These are phyloP conservation scores for Campoletis raptor DNA, from an alignment of 2,888 invertebrate genomes.

Conservation along the genomic window DNA sequence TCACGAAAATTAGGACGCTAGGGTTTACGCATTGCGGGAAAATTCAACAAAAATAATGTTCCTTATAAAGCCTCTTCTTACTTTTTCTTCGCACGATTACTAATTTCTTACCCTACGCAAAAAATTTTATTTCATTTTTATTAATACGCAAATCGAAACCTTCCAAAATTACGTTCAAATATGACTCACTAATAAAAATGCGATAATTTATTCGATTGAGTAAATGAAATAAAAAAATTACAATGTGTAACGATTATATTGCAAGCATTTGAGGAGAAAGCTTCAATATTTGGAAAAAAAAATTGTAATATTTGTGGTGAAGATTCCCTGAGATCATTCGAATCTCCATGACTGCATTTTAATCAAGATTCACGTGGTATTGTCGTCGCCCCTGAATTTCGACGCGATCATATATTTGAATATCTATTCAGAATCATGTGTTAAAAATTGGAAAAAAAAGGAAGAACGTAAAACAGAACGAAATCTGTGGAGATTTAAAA, in stretches of 20 bases:
- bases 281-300: neutral
- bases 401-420: neutral
- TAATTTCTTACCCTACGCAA: neutral
- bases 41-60: slow-evolving; percentile 2
- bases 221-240: neutral
- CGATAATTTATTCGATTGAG: neutral
- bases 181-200: neutral
- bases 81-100: neutral
- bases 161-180: neutral
- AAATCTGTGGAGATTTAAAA: slow-evolving; percentile 14
- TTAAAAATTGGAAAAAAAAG: neutral
- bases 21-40: slow-evolving; percentile 20
- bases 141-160: neutral
- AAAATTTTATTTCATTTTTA: neutral
- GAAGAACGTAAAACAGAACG: neutral
- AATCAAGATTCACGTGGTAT: slow-evolving; percentile 7
- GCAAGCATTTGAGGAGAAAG: neutral
- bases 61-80: neutral
- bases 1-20: slow-evolving; percentile 1
- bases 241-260: neutral
- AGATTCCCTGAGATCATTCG: neutral
- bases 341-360: neutral
- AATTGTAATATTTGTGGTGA: neutral
- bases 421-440: neutral
- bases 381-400: neutral